phyloP scores from a whole-genome alignment of 2,113 vertebrate genomes.

The Percopsis transmontana region DNA sequence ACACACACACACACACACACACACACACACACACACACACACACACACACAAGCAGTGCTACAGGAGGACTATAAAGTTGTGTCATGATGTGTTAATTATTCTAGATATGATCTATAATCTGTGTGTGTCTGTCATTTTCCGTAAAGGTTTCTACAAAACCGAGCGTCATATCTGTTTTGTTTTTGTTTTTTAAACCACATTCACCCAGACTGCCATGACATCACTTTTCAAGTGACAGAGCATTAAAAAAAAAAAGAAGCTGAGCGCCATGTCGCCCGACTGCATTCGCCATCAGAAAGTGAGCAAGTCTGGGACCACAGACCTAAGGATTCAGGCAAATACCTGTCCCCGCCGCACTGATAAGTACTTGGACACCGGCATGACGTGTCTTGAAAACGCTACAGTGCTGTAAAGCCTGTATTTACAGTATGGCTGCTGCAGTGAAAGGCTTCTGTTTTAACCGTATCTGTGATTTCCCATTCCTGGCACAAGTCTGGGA shows the following conservation, averaged over 20 bases:
- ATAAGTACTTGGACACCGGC: neutral
- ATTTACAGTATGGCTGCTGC: neutral
- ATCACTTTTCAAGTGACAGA: slow-evolving; percentile 42
- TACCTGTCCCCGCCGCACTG: neutral
- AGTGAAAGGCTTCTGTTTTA: slow-evolving; percentile 19
- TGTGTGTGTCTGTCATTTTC: too few relatives aligned
- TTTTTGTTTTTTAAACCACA: slow-evolving; percentile 28
- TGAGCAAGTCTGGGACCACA: slow-evolving; percentile 4
- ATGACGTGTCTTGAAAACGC: neutral
- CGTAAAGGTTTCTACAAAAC: neutral
- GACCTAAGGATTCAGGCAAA: neutral
- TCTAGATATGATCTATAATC: neutral
- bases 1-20: neutral
- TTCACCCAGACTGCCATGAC: slow-evolving; percentile 43
- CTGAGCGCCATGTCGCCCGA: slow-evolving; percentile 19
- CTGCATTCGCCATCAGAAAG: slow-evolving; percentile 39
- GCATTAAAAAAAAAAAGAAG: slow-evolving; percentile 22
- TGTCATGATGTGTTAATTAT: too few relatives aligned
- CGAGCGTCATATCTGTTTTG: neutral
- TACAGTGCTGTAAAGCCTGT: neutral
- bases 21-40: neutral
- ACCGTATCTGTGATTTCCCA: slow-evolving; percentile 37
- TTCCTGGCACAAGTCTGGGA: slow-evolving; percentile 64
- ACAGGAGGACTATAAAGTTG: too few relatives aligned
- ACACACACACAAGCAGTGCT: neutral